These are phyloP conservation scores for Cartodere bifasciata DNA, from an alignment of 2,888 invertebrate species.

Conservation along the genomic window DNA sequence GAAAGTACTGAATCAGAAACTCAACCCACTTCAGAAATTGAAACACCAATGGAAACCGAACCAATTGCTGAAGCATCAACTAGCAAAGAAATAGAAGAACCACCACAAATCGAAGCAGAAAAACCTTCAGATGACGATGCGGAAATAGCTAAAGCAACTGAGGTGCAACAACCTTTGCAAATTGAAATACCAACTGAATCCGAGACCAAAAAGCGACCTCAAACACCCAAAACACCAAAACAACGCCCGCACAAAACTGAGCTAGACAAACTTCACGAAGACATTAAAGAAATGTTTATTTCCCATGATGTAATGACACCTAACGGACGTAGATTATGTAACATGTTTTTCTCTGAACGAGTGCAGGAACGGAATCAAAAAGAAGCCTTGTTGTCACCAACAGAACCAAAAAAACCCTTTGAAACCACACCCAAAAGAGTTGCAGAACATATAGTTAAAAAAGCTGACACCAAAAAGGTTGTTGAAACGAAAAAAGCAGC, in stretches of 20 bases:
- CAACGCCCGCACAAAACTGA: slow-evolving; percentile 39
- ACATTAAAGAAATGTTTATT: slow-evolving; percentile 58
- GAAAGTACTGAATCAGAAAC: too few species aligned
- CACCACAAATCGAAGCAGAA: slow-evolving; percentile 35
- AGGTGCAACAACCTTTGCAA: slow-evolving; percentile 11
- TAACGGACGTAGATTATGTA: slow-evolving; percentile 52
- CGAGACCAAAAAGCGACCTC: slow-evolving; percentile 30
- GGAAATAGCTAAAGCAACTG: slow-evolving; percentile 10
- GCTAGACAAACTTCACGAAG: slow-evolving; percentile 51
- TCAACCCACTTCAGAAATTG: too few species aligned
- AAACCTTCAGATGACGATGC: slow-evolving; percentile 25
- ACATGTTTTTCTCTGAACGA: slow-evolving; percentile 45
- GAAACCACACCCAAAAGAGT: too few species aligned
- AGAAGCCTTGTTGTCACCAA: too few species aligned
- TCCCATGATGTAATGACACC: slow-evolving; percentile 49
- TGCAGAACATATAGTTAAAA: too few species aligned
- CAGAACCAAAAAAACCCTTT: too few species aligned
- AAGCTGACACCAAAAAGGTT: too few species aligned
- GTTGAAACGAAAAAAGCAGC: too few species aligned
- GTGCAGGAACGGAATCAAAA: slow-evolving; percentile 26
- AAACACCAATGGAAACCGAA: slow-evolving; percentile 3
- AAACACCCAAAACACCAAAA: too few species aligned
- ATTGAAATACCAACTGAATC: slow-evolving; percentile 6
- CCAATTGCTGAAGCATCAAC: slow-evolving; percentile 11
- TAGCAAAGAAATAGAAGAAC: slow-evolving; percentile 15